Conservation (phyloP, 2,888 invertebrate genomes). For the Aproaerema taeniolella region DNA sequence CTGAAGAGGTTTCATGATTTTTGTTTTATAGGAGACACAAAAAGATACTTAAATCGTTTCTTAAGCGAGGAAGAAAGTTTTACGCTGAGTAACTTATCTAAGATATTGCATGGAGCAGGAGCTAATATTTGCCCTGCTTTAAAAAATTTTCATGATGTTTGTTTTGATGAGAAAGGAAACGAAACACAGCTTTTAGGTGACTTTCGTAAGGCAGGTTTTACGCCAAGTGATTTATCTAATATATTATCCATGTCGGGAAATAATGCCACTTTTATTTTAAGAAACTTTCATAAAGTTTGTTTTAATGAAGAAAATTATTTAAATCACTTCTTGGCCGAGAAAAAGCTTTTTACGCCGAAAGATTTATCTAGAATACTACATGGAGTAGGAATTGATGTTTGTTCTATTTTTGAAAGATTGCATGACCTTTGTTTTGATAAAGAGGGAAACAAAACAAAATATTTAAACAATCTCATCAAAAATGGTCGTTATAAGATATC, state of each 20-base stretch:
- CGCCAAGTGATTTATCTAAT: slow-evolving; percentile 30
- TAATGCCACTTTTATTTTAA: slow-evolving; percentile 31
- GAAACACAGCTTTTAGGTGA: slow-evolving; percentile 31
- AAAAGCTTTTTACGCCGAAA: slow-evolving; percentile 33
- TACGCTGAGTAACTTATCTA: slow-evolving; percentile 26
- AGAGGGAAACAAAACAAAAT: slow-evolving; percentile 31
- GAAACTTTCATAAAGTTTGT: slow-evolving; percentile 32
- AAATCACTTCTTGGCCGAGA: slow-evolving; percentile 25
- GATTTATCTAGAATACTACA: slow-evolving; percentile 25
- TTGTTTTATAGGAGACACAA: slow-evolving; percentile 29
- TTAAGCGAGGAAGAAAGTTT: slow-evolving; percentile 21
- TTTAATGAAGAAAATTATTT: slow-evolving; percentile 34
- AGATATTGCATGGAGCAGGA: slow-evolving; percentile 31
- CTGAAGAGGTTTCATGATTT: slow-evolving; percentile 28
- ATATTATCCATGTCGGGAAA: slow-evolving; percentile 33
- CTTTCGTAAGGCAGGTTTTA: too few relatives aligned
- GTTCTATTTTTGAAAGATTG: slow-evolving; percentile 26
- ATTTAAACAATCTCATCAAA: slow-evolving; percentile 31
- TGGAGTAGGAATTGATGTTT: slow-evolving; percentile 27
- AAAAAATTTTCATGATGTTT: slow-evolving; percentile 30
- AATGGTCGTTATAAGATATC: slow-evolving; percentile 21
- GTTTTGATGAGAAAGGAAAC: slow-evolving; percentile 33
- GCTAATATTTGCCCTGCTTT: slow-evolving; percentile 34
- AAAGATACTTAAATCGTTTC: slow-evolving; percentile 27
- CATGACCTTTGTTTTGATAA: slow-evolving; percentile 34